A percentile compares a stretch with the other conserved stretches of the same genome.
Conservation (phyloP, 2,888 invertebrate genomes). For the Steromphala cineraria region DNA sequence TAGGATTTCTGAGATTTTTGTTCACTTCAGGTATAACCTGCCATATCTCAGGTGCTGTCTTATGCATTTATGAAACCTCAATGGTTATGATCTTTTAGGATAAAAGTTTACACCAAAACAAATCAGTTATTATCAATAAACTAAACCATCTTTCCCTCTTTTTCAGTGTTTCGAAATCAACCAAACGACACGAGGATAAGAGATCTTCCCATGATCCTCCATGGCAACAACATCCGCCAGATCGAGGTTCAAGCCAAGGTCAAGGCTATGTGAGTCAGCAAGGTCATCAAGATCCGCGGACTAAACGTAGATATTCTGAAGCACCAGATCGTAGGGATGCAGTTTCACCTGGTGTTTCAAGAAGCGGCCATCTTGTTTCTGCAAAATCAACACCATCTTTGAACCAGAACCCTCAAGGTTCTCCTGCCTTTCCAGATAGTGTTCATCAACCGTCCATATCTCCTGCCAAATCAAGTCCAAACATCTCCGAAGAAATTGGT, state of each 20-base stretch:
- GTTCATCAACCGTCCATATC: constrained; percentile 23
- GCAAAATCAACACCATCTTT: constrained; percentile 62
- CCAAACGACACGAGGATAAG: not conserved
- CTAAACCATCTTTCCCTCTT: not conserved
- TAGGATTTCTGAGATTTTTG: too few species aligned
- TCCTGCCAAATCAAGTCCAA: constrained; percentile 40
- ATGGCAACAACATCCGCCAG: constrained; percentile 10
- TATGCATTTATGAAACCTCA: too few species aligned
- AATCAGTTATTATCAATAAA: too few species aligned
- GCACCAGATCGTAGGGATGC: not conserved
- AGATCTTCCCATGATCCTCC: constrained; percentile 20
- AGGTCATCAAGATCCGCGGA: not conserved
- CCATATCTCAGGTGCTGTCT: too few species aligned
- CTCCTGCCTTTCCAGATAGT: constrained; percentile 34
- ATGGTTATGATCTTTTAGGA: too few species aligned
- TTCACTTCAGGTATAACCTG: too few species aligned
- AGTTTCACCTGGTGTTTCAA: not conserved
- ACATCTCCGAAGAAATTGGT: constrained; percentile 31
- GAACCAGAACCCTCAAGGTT: constrained; percentile 45
- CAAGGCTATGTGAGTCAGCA: constrained; percentile 3
- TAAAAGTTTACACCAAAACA: too few species aligned
- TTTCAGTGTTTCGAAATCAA: constrained; percentile 12
- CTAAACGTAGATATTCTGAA: not conserved
- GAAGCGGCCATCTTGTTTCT: constrained; percentile 44
- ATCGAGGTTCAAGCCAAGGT: not conserved